phyloP scores from a whole-genome alignment of 1,140 invertebrate genomes.

The Venustaconcha ellipsiformis region DNA sequence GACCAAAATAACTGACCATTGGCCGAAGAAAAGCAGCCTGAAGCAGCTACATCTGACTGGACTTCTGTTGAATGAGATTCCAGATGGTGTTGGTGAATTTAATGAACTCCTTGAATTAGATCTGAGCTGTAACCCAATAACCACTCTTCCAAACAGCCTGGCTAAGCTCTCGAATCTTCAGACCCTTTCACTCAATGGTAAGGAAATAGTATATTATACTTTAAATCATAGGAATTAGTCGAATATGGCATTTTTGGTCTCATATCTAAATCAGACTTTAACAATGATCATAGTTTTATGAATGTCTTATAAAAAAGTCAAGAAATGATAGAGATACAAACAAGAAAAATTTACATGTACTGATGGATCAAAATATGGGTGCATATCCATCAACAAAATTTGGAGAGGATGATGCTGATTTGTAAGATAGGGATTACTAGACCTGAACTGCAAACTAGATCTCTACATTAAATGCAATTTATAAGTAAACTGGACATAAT shows the following conservation, averaged over 20 bases:
- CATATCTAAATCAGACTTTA: too few relatives aligned
- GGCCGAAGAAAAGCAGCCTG: constrained; percentile 32
- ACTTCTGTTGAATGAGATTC: constrained; percentile 40
- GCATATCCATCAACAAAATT: too few relatives aligned
- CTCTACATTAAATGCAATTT: too few relatives aligned
- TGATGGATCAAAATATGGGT: too few relatives aligned
- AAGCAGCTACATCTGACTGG: constrained; percentile 37
- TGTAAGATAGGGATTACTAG: too few relatives aligned
- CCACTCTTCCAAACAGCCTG: constrained; percentile 43
- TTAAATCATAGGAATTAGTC: neutral
- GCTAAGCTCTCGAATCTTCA: constrained; percentile 43
- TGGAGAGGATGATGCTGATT: too few relatives aligned
- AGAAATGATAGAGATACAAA: too few relatives aligned
- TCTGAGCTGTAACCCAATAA: constrained; percentile 49
- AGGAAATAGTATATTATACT: neutral
- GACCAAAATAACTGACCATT: constrained; percentile 33
- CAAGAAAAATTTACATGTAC: too few relatives aligned
- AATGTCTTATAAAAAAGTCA: too few relatives aligned
- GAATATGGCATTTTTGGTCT: neutral
- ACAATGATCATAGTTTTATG: too few relatives aligned
- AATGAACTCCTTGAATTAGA: constrained; percentile 39
- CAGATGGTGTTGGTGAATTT: constrained; percentile 39
- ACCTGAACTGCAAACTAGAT: too few relatives aligned
- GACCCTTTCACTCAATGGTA: constrained; percentile 50
- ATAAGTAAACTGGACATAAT: too few relatives aligned